These are phyloP conservation scores for Drosophila mulleri DNA, from an alignment of 2,888 invertebrate genomes.

Conservation along the genomic window DNA sequence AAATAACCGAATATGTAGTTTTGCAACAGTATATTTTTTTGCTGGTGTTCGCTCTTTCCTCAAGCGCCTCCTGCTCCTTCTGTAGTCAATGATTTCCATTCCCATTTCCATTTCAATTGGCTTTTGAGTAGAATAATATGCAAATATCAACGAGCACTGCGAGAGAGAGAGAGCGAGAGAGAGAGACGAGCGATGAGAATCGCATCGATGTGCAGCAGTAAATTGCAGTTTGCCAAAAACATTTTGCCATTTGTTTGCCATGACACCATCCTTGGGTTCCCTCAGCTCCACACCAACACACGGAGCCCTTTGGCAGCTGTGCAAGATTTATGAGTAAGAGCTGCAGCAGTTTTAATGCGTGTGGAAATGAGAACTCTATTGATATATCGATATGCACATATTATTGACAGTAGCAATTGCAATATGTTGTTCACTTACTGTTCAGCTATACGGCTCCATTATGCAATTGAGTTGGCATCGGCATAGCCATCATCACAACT, in stretches of 20 bases:
- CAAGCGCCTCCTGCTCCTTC: background rate
- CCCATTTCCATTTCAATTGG: conserved; percentile 72
- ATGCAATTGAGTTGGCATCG: conserved; percentile 24
- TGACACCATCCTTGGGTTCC: conserved; percentile 6
- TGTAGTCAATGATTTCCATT: conserved; percentile 33
- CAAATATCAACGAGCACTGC: conserved; percentile 60
- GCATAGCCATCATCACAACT: background rate
- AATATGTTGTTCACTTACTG: conserved; percentile 49
- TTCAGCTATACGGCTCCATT: conserved; percentile 33
- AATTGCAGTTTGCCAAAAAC: conserved; percentile 78
- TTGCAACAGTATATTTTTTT: conserved; percentile 51
- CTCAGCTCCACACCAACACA: background rate
- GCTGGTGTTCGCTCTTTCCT: background rate
- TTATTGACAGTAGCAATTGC: conserved; percentile 67
- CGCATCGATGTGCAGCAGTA: conserved; percentile 58
- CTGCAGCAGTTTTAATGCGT: conserved; percentile 73
- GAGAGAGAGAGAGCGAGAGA: background rate
- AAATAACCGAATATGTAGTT: conserved; percentile 59
- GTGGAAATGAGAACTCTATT: conserved; percentile 73
- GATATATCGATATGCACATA: conserved; percentile 67
- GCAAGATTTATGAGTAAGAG: conserved; percentile 61
- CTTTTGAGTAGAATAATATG: conserved; percentile 79
- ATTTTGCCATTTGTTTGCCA: conserved; percentile 67
- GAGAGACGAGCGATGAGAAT: conserved; percentile 33
- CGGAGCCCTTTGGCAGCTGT: conserved; percentile 1